Conservation (phyloP, 2,888 invertebrate genomes). For the Lutraria lutraria region DNA sequence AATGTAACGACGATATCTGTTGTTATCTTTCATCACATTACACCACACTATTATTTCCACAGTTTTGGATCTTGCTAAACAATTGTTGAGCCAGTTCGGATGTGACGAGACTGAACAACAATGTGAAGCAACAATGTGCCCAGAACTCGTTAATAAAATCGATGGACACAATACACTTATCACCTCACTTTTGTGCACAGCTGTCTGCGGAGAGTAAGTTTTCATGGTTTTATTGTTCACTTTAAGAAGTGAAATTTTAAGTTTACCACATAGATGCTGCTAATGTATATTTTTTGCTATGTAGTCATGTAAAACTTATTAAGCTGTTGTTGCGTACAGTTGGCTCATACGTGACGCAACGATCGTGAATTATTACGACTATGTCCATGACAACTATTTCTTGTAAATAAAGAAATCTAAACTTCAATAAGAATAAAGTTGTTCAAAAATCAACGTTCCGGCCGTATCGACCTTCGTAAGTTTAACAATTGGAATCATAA, state of each 20-base stretch:
- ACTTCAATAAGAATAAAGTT: no score
- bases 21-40: no score
- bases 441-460: no score
- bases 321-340: not conserved
- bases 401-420: no score
- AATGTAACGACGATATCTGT: no score
- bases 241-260: not conserved
- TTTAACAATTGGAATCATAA: no score
- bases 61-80: constrained; percentile 37
- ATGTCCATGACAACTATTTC: not conserved
- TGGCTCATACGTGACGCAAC: not conserved
- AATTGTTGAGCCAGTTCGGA: constrained; percentile 26
- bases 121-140: constrained; percentile 26
- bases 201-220: constrained; percentile 37
- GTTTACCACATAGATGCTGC: not conserved
- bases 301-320: not conserved
- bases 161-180: constrained; percentile 33
- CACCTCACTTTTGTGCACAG: not conserved
- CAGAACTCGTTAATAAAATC: not conserved
- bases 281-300: not conserved
- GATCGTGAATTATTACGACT: not conserved
- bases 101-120: constrained; percentile 31
- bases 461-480: no score
- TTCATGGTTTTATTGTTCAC: not conserved
- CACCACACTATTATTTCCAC: not conserved